Conservation (phyloP, 1,140 invertebrate species). For the Spodoptera frugiperda region DNA sequence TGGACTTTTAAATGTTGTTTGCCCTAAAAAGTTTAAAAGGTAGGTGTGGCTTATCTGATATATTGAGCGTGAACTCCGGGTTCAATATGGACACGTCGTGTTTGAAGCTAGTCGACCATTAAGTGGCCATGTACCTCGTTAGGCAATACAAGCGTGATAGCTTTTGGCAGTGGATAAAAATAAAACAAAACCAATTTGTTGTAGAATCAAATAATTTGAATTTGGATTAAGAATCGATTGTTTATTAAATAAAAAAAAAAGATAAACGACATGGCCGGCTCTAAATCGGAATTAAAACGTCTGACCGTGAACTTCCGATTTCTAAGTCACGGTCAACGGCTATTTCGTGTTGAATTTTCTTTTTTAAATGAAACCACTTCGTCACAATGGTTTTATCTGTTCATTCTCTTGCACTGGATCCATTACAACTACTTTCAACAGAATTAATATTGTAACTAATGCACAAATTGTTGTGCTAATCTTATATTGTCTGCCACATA, state of each 20-base stretch:
- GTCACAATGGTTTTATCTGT: too few relatives aligned
- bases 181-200: background rate
- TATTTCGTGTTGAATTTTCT: slow-evolving; percentile 11
- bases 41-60: slow-evolving; percentile 20
- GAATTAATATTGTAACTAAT: too few relatives aligned
- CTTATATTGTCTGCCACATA: too few relatives aligned
- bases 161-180: slow-evolving; percentile 11
- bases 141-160: slow-evolving; percentile 33
- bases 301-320: slow-evolving; percentile 29
- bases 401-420: too few relatives aligned
- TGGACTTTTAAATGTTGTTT: slow-evolving; percentile 7
- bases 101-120: slow-evolving; percentile 38
- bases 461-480: too few relatives aligned
- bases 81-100: slow-evolving; percentile 6
- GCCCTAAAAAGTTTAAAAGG: slow-evolving; percentile 28
- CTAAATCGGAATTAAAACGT: slow-evolving; percentile 7
- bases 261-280: background rate
- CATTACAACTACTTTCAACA: too few relatives aligned
- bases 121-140: slow-evolving; percentile 19
- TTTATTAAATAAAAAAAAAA: too few relatives aligned
- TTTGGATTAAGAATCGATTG: too few relatives aligned
- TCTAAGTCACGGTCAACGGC: slow-evolving; percentile 24
- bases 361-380: background rate
- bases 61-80: slow-evolving; percentile 39
- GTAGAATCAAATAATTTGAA: background rate